These are phyloP conservation scores for Chrosomus eos DNA, from an alignment of 2,797 vertebrate species.

Conservation along the genomic window DNA sequence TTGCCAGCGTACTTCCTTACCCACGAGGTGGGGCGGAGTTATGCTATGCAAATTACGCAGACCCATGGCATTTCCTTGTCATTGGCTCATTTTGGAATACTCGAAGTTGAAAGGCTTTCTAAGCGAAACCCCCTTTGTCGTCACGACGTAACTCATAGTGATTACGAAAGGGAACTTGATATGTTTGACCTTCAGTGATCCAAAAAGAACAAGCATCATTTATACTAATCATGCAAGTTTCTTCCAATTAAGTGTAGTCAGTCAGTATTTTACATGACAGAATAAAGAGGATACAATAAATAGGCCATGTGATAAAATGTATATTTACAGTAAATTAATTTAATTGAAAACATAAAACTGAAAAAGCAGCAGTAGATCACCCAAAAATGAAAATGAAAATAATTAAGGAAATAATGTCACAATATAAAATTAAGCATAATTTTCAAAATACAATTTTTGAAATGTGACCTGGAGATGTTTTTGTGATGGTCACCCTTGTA, in stretches of 20 bases:
- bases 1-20: too few species aligned
- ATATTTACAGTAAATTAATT: background rate
- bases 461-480: background rate
- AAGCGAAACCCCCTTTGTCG: too few species aligned
- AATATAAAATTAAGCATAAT: background rate
- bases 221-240: background rate
- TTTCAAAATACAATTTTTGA: background rate
- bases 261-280: background rate
- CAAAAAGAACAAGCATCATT: background rate
- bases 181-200: constrained; percentile 4
- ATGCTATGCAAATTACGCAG: too few species aligned
- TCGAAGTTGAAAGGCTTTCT: too few species aligned
- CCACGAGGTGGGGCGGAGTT: too few species aligned
- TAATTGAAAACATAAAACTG: background rate
- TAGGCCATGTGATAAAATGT: background rate
- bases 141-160: too few species aligned
- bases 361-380: background rate
- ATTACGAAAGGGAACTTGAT: background rate
- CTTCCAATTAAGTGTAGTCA: background rate
- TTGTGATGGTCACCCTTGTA: background rate
- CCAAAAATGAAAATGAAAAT: background rate
- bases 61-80: too few species aligned
- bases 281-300: background rate
- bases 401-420: background rate
- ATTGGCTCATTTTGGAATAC: too few species aligned